A percentile compares a stretch with the other conserved stretches of the same genome.
Conservation (phyloP, 2,888 invertebrate species). For the Drosophila demipolita region DNA sequence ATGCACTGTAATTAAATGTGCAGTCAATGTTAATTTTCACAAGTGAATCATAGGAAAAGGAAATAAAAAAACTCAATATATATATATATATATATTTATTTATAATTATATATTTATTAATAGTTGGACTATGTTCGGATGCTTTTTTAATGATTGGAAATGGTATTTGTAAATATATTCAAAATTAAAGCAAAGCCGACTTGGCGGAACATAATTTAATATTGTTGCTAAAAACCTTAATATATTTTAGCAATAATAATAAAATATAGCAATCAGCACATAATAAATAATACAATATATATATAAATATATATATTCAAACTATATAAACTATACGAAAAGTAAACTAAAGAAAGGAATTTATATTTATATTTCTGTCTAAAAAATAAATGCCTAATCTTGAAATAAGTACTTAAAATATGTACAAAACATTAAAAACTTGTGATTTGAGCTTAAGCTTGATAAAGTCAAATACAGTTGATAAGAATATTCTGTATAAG, state of each 20-base stretch:
- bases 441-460: neutral
- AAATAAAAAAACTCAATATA: neutral
- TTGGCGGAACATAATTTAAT: neutral
- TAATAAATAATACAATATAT: no score
- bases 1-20: constrained; percentile 18
- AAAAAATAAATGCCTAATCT: neutral
- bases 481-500: neutral
- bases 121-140: no score
- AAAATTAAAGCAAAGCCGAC: neutral
- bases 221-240: neutral
- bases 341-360: no score
- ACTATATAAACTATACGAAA: neutral
- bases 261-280: neutral
- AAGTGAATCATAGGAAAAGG: neutral
- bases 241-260: neutral
- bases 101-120: neutral
- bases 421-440: neutral
- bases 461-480: neutral
- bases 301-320: neutral
- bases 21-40: constrained; percentile 16
- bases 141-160: neutral
- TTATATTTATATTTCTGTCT: neutral
- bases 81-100: neutral
- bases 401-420: neutral
- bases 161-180: neutral